Evolutionary conservation across 2,797 vertebrate genomes (phyloP).

Genomic region (Phaenicophaeus curvirostris): DNA sequence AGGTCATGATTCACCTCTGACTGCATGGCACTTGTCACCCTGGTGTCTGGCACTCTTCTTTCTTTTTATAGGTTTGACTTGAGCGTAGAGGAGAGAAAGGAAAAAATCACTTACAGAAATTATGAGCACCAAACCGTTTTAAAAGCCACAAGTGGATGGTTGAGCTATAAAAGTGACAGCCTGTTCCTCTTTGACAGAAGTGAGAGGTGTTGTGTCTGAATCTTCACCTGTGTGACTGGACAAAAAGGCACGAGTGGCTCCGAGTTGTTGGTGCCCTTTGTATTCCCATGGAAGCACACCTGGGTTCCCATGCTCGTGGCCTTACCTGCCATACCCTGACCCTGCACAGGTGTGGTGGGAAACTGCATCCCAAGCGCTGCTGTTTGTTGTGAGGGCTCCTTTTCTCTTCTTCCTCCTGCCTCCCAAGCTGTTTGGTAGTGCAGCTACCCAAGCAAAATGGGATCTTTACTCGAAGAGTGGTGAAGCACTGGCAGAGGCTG

Average conservation of each 20-base stretch:
- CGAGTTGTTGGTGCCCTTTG: accelerated
- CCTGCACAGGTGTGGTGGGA: background rate
- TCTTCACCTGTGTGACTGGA: accelerated
- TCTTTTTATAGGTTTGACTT: slow-evolving; percentile 17
- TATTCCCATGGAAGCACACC: background rate
- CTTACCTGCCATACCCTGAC: background rate
- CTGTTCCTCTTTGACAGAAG: background rate
- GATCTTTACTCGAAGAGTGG: too few relatives aligned
- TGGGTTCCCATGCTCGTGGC: accelerated
- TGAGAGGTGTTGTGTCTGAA: background rate
- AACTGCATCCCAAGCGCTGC: background rate
- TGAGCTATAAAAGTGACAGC: background rate
- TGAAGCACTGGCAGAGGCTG: too few relatives aligned
- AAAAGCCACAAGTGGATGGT: background rate
- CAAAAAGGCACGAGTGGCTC: background rate
- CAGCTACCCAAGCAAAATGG: background rate
- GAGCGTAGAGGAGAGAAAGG: background rate
- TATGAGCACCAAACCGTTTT: background rate
- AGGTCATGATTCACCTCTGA: slow-evolving; percentile 30
- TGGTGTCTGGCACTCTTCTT: background rate
- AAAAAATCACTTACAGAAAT: background rate
- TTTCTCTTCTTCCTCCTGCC: background rate
- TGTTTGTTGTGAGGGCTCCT: background rate
- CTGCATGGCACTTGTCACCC: background rate
- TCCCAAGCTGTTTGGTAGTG: background rate